A percentile compares a stretch with the other conserved stretches of the same genome.
These are phyloP conservation scores for Stegana nigrithorax DNA, from an alignment of 2,888 invertebrate genomes.

Conservation along the genomic window DNA sequence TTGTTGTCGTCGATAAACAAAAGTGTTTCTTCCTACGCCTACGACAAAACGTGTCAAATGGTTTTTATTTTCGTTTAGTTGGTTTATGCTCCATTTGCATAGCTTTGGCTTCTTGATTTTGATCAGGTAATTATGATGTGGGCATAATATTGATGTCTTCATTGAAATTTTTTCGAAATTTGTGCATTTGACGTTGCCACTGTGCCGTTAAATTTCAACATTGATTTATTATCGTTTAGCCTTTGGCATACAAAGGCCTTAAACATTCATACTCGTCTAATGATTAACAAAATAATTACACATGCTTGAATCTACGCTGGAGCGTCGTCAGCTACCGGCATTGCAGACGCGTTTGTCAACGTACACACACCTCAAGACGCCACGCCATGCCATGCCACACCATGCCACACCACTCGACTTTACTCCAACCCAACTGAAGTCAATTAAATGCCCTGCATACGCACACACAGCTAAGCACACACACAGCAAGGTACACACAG, in stretches of 20 bases:
- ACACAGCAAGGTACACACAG: too few relatives aligned
- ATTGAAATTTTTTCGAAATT: too few relatives aligned
- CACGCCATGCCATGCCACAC: too few relatives aligned
- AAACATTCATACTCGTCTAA: not conserved
- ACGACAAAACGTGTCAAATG: conserved; percentile 45
- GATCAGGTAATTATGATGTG: too few relatives aligned
- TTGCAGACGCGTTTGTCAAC: conserved; percentile 37
- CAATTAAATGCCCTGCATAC: too few relatives aligned
- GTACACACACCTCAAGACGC: too few relatives aligned
- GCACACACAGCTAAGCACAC: too few relatives aligned
- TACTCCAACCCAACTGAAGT: too few relatives aligned
- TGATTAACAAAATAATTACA: not conserved
- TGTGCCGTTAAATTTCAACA: conserved; percentile 24
- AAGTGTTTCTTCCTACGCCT: conserved; percentile 39
- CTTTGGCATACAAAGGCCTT: not conserved
- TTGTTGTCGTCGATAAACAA: not conserved
- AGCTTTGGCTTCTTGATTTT: not conserved
- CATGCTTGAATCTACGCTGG: too few relatives aligned
- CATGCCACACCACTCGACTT: too few relatives aligned
- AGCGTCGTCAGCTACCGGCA: conserved; percentile 19
- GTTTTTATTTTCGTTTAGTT: not conserved
- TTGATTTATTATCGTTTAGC: not conserved
- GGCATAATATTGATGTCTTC: too few relatives aligned
- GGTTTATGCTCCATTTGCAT: not conserved
- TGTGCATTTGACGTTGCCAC: too few relatives aligned